A percentile compares a stretch with the other conserved stretches of the same genome.
Evolutionary conservation across 2,113 vertebrate genomes (phyloP).

Genomic region (Antigone vipio): DNA sequence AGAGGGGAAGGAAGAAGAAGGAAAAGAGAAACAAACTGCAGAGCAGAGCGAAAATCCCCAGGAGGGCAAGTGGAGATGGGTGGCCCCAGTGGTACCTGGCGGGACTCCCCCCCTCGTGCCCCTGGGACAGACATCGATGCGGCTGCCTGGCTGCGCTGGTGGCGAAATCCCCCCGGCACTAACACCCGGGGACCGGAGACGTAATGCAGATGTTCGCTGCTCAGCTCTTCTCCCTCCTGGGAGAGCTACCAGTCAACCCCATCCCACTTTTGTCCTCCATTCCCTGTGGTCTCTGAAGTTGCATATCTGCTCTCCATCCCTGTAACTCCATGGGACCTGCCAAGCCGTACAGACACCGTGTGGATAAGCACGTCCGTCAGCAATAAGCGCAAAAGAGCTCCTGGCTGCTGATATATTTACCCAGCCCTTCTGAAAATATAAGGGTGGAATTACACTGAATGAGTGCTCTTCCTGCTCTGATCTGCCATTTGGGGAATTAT

Average conservation of each 20-base stretch:
- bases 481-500: background rate
- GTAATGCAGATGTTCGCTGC: background rate
- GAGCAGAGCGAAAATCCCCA: background rate
- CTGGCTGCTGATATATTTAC: background rate
- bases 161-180: background rate
- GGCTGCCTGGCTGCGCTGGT: fast-evolving
- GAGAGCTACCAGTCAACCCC: background rate
- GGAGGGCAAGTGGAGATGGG: background rate
- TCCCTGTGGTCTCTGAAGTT: background rate
- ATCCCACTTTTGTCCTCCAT: background rate
- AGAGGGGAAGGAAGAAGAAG: background rate
- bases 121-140: too few relatives aligned
- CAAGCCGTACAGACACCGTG: background rate
- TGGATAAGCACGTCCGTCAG: fast-evolving
- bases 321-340: too few relatives aligned
- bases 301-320: background rate
- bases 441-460: background rate
- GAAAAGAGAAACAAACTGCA: background rate
- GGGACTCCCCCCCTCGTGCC: background rate
- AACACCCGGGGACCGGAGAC: background rate
- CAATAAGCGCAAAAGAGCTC: background rate
- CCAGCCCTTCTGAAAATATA: background rate
- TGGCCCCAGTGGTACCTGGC: background rate
- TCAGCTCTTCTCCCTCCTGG: background rate
- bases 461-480: background rate